Percentiles rank a stretch among this genome's conserved stretches.
These are phyloP conservation scores for Musca vetustissima DNA, from an alignment of 1,140 invertebrate species.

Conservation along the genomic window DNA sequence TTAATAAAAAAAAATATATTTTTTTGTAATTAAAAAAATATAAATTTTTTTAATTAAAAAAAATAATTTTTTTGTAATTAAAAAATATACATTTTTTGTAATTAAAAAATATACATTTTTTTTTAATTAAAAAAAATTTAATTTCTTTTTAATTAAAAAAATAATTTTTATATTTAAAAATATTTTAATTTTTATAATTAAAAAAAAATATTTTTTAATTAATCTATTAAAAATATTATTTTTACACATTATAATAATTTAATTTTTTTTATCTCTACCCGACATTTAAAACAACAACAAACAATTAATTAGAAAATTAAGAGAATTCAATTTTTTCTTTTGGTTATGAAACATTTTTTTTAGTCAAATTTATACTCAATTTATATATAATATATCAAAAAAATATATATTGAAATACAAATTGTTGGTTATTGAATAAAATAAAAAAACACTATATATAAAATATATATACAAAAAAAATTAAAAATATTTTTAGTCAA, in stretches of 20 bases:
- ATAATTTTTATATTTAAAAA: too few species aligned
- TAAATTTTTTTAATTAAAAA: too few species aligned
- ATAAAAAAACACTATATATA: not conserved
- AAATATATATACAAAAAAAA: slow-evolving; percentile 9
- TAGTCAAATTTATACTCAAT: slow-evolving; percentile 24
- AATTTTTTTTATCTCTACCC: too few species aligned
- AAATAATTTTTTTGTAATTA: not conserved
- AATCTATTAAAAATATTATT: too few species aligned
- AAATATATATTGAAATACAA: not conserved
- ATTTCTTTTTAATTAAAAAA: too few species aligned
- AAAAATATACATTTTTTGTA: not conserved
- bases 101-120: too few species aligned
- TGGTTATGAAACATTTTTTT: not conserved
- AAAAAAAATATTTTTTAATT: too few species aligned
- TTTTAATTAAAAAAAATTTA: too few species aligned
- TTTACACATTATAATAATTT: too few species aligned
- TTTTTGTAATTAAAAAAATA: too few species aligned
- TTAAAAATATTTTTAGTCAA: slow-evolving; percentile 25
- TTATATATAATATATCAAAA: slow-evolving; percentile 5
- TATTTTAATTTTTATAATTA: too few species aligned
- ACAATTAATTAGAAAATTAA: not conserved
- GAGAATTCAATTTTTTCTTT: not conserved
- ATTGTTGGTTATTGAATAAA: slow-evolving; percentile 17
- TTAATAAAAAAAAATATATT: too few species aligned
- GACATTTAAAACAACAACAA: slow-evolving; percentile 15